Base-by-base conservation (phyloP, 2,888 invertebrate genomes). In the Agrochola circellaris region DNA sequence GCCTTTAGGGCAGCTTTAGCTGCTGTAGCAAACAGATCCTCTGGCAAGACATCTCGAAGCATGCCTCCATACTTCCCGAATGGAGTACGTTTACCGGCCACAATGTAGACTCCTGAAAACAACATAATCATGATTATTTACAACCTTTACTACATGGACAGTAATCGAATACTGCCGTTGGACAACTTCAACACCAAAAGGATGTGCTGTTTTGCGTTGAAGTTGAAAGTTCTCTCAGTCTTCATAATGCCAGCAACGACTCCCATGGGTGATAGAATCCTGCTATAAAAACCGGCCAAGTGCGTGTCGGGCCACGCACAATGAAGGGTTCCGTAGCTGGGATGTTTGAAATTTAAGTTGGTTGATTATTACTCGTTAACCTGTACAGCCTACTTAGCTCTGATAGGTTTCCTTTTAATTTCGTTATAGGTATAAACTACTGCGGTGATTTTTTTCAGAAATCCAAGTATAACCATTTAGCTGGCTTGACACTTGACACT, bases 41-140 rank as follows among this genome's bases (percentile, higher is more conserved):
- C 80, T 11, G 83, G 56, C n/a, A 56, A 26, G 11, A 71, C 66
- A n/a, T 85, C 70, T 8, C 75, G 65, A 38, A 83, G 77, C 20
- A 73, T 38, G 1, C 85, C 85, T 26, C 86, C 85, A 20, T 72
- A 74, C 72, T 73, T 85, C 3, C 85, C 86, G 42, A 85, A 81
- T 13, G 86, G 81, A n/a, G 86, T 86, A 4, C 86, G 74, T 34
- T 81, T 82, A 42, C 78, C 84, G 2, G 84, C 83, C 26, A 86
- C 79, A 38, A 86, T 73, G 61, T 74, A 86, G 13, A 86, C 77
- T 26, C 85, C 86, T 85, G 60, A 26, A 74, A 77, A 56, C 2
- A 23, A 56, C 11, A 34, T 17, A 38, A 42, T 26, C 9, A 54
- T 69, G 9, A 26, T 38, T 8, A 48, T 71, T 4, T 11, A 48